Evolutionary conservation across 2,797 vertebrate genomes (phyloP).

Genomic region (Chlorospingus semifuscus): DNA sequence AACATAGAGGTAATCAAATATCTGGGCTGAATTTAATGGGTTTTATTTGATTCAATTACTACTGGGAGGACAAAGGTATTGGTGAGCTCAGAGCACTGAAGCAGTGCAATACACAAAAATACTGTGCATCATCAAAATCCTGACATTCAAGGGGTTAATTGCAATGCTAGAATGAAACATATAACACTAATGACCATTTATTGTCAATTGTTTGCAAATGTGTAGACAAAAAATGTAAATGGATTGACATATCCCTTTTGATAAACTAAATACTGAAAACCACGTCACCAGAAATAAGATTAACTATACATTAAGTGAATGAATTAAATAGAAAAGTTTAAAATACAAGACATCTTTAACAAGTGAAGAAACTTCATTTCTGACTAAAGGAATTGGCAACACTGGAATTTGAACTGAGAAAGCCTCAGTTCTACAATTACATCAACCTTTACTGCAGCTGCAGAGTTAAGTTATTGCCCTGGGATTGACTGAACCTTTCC

Average conservation of each 20-base stretch:
- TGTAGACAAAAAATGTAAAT: slow-evolving; percentile 1
- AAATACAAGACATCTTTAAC: slow-evolving; percentile 34
- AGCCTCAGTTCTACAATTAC: not conserved
- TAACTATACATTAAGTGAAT: not conserved
- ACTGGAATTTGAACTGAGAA: slow-evolving; percentile 1
- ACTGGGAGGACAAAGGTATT: not conserved
- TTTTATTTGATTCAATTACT: not conserved
- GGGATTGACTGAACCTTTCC: slow-evolving; percentile 64
- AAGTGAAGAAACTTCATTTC: slow-evolving; percentile 2
- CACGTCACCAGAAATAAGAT: slow-evolving; percentile 25
- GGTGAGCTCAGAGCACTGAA: not conserved
- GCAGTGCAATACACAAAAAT: not conserved
- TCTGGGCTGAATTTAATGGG: not conserved
- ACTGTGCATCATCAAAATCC: not conserved
- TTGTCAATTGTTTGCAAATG: slow-evolving; percentile 20
- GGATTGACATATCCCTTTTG: not conserved
- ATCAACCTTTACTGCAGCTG: slow-evolving; percentile 37
- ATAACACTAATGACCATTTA: not conserved
- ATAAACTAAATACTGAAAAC: not conserved
- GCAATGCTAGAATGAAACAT: not conserved
- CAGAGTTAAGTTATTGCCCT: slow-evolving; percentile 40
- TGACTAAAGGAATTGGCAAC: not conserved
- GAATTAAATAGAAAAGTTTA: slow-evolving; percentile 36
- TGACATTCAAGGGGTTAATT: not conserved
- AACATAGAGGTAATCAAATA: not conserved